Percentiles rank a stretch among this genome's conserved stretches.
These are phyloP conservation scores for Pinna nobilis DNA, from an alignment of 1,140 invertebrate genomes.

Conservation along the genomic window DNA sequence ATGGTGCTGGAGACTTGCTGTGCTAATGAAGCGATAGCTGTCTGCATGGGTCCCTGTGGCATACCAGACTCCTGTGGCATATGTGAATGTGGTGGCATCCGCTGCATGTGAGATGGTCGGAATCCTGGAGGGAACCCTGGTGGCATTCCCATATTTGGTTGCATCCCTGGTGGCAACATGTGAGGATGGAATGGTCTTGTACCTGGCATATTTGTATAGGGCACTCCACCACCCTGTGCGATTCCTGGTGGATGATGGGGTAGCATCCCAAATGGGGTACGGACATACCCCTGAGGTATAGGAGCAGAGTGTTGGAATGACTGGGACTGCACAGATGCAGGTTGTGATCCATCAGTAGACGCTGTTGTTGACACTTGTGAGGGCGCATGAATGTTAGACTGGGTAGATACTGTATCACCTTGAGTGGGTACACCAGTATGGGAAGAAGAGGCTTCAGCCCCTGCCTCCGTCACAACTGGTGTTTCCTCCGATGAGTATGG, in stretches of 20 bases:
- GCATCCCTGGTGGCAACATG: slow-evolving; percentile 25
- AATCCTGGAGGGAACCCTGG: slow-evolving; percentile 12
- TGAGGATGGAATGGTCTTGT: slow-evolving; percentile 14
- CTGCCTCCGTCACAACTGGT: too few species aligned
- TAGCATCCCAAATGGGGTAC: slow-evolving; percentile 21
- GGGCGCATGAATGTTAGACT: neutral
- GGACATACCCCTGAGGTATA: slow-evolving; percentile 24
- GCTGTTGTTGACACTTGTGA: slow-evolving; percentile 4
- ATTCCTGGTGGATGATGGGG: slow-evolving; percentile 17
- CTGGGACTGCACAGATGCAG: neutral
- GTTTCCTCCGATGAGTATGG: slow-evolving; percentile 1
- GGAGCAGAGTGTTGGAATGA: slow-evolving; percentile 1
- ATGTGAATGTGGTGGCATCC: slow-evolving; percentile 16
- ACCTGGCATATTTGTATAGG: slow-evolving; percentile 6
- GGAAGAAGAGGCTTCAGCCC: too few species aligned
- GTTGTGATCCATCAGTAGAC: slow-evolving; percentile 2
- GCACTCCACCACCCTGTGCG: slow-evolving; percentile 12
- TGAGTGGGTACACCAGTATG: neutral
- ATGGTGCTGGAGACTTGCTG: neutral
- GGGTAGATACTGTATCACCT: slow-evolving; percentile 3
- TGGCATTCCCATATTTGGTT: neutral
- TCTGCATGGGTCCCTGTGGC: slow-evolving; percentile 12
- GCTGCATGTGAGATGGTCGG: slow-evolving; percentile 28
- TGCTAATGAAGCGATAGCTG: slow-evolving; percentile 16
- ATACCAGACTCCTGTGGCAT: slow-evolving; percentile 4